These are phyloP conservation scores for Geopemphigus sp. DNA, from an alignment of 1,140 invertebrate species.

Conservation along the genomic window DNA sequence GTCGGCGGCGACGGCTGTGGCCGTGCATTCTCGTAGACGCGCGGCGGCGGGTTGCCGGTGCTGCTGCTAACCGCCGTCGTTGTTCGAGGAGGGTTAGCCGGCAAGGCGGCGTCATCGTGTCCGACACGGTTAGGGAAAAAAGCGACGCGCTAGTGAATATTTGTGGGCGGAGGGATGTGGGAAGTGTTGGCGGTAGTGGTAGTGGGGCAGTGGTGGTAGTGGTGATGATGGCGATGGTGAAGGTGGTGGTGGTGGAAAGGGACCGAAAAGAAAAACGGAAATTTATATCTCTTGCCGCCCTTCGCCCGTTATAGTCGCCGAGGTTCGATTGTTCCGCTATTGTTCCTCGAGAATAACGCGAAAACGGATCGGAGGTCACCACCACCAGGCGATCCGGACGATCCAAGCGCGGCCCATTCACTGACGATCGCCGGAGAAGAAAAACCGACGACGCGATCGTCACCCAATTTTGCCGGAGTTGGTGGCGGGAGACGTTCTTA, in stretches of 20 bases:
- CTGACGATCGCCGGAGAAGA: slow-evolving; percentile 17
- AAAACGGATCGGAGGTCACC: neutral
- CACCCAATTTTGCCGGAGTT: slow-evolving; percentile 2
- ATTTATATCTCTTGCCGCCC: no score
- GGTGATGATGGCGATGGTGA: neutral
- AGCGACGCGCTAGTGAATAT: no score
- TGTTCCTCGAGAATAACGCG: neutral
- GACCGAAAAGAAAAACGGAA: neutral
- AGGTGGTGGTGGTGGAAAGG: no score
- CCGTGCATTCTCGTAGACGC: slow-evolving; percentile 4
- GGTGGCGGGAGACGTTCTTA: slow-evolving; percentile 5
- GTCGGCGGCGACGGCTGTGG: neutral
- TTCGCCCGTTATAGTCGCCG: no score
- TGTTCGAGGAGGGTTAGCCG: no score
- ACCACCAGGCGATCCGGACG: neutral
- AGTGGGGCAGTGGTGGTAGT: neutral
- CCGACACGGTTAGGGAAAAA: no score
- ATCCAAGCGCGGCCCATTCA: slow-evolving; percentile 34
- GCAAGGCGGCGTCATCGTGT: neutral
- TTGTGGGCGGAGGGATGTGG: neutral
- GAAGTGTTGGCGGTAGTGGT: neutral
- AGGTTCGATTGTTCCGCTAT: no score
- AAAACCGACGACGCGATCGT: neutral
- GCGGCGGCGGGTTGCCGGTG: neutral
- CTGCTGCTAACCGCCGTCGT: no score